Conservation (phyloP, 2,113 vertebrate species). For the Cathartes aura region DNA sequence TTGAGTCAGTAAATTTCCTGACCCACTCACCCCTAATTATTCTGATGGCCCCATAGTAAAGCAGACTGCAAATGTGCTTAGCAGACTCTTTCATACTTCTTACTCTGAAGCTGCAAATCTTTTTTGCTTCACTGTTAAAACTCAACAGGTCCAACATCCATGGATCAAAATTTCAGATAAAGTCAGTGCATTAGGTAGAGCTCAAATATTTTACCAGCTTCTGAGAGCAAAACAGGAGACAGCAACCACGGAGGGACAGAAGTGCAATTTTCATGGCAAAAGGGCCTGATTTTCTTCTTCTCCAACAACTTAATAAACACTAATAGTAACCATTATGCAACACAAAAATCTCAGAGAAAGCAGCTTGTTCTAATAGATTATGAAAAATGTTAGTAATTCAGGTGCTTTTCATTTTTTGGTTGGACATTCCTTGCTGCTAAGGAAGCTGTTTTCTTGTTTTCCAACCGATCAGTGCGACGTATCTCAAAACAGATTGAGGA, state of each 20-base stretch:
- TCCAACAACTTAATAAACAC: neutral
- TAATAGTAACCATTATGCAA: neutral
- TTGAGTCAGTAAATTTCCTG: conserved; percentile 7
- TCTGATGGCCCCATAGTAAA: neutral
- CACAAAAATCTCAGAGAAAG: neutral
- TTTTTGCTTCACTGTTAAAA: conserved; percentile 15
- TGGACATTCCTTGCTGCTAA: neutral
- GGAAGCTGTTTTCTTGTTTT: neutral
- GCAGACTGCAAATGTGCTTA: neutral
- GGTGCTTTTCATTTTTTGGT: neutral
- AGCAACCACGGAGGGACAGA: neutral
- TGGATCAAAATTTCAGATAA: neutral
- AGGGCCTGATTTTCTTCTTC: neutral
- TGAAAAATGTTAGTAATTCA: neutral
- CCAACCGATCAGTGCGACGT: neutral
- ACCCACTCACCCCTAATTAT: neutral
- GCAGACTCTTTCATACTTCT: neutral
- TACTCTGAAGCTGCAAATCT: conserved; percentile 9
- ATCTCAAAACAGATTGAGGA: neutral
- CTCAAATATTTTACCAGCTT: neutral
- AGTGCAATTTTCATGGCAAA: neutral
- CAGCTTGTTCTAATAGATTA: neutral
- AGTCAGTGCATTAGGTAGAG: neutral
- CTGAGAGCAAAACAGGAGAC: neutral
- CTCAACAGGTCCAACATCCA: neutral